These are phyloP conservation scores for Chelonus insularis DNA, from an alignment of 1,140 invertebrate species.

Conservation along the genomic window DNA sequence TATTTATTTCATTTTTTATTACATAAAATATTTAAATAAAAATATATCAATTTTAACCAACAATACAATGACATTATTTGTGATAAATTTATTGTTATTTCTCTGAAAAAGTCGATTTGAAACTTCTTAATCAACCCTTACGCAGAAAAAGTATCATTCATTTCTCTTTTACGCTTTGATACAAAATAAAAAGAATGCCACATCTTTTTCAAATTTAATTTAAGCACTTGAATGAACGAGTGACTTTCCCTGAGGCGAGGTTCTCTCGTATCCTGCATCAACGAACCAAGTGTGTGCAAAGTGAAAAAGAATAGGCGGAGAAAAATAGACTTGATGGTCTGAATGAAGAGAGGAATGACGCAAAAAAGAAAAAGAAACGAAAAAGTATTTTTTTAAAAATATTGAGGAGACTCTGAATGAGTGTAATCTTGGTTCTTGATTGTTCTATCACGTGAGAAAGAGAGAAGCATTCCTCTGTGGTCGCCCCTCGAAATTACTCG, in stretches of 20 bases:
- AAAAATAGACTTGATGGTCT: not conserved
- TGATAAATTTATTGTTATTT: no score
- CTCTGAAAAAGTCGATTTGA: no score
- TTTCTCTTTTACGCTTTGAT: no score
- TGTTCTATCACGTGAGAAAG: constrained; percentile 23
- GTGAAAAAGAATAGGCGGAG: not conserved
- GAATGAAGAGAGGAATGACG: constrained; percentile 3
- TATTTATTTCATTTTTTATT: no score
- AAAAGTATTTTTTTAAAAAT: not conserved
- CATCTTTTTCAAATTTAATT: constrained; percentile 2
- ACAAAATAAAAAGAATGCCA: not conserved
- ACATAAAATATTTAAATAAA: no score
- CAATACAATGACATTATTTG: no score
- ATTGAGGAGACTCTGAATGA: not conserved
- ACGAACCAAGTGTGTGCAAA: not conserved
- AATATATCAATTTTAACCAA: no score
- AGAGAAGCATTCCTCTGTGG: constrained; percentile 1
- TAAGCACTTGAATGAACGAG: constrained; percentile 9
- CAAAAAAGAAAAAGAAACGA: not conserved
- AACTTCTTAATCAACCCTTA: no score
- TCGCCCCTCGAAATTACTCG: constrained; percentile 51
- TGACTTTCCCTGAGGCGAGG: constrained; percentile 17
- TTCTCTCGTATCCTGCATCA: not conserved
- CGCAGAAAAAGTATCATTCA: no score
- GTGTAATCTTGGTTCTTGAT: no score